phyloP scores from a whole-genome alignment of 2,797 vertebrate genomes.

The Erithacus rubecula region DNA sequence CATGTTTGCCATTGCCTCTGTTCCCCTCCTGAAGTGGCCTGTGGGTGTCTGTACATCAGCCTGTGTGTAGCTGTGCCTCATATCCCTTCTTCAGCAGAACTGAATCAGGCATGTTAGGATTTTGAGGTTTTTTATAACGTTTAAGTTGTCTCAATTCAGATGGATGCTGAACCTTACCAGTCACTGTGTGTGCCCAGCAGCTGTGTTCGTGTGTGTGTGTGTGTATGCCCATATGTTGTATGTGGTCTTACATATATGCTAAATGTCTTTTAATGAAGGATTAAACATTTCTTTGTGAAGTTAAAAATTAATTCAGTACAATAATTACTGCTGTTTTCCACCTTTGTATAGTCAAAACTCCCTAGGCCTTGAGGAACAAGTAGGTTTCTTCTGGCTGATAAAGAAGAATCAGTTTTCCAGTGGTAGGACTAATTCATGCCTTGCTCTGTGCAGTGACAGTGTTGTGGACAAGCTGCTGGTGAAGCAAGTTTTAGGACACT shows the following conservation, averaged over 20 bases:
- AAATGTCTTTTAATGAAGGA: background rate
- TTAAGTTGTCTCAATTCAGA: background rate
- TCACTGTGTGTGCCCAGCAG: background rate
- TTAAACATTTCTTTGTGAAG: background rate
- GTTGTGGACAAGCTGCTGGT: background rate
- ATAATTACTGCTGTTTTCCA: background rate
- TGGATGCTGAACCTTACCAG: background rate
- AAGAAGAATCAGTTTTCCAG: background rate
- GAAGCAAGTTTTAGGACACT: background rate
- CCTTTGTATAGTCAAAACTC: background rate
- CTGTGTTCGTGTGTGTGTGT: background rate
- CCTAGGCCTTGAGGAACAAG: background rate
- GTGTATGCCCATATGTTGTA: background rate
- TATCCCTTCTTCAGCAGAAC: background rate
- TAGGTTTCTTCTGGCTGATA: background rate
- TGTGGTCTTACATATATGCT: background rate
- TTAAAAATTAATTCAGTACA: background rate
- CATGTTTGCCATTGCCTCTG: background rate
- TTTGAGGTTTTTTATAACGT: background rate
- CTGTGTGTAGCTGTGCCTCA: background rate
- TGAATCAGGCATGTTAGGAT: background rate
- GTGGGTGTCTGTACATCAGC: background rate
- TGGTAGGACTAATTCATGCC: background rate
- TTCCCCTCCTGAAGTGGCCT: background rate
- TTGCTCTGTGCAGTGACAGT: background rate